Conservation (phyloP, 1,140 invertebrate species). For the Euura lappo region DNA sequence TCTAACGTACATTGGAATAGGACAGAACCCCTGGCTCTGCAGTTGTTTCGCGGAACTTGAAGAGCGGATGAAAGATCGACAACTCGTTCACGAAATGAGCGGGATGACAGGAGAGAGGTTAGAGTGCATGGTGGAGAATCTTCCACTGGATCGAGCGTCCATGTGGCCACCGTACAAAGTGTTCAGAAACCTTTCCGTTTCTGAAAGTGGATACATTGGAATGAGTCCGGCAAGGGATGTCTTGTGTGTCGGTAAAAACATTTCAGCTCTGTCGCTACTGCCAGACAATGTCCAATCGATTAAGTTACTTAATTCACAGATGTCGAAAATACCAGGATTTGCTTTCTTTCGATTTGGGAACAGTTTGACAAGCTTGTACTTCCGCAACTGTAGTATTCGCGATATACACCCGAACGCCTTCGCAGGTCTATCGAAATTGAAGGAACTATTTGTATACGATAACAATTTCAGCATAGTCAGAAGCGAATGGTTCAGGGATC, state of each 20-base stretch:
- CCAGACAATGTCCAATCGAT: conserved; percentile 42
- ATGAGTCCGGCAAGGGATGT: neutral
- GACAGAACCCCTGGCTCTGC: conserved; percentile 45
- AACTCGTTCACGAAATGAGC: neutral
- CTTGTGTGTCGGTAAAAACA: neutral
- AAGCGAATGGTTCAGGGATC: conserved; percentile 40
- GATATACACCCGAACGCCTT: conserved; percentile 38
- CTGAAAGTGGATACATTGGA: neutral
- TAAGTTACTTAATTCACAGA: conserved; percentile 30
- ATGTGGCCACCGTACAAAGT: neutral
- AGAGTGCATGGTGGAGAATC: neutral
- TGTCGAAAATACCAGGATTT: conserved; percentile 28
- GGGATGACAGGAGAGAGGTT: neutral
- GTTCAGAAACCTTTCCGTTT: neutral
- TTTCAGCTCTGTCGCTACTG: conserved; percentile 24
- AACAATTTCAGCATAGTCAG: conserved; percentile 29
- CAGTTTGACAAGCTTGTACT: conserved; percentile 35
- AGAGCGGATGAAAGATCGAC: conserved; percentile 20
- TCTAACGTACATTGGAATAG: conserved; percentile 35
- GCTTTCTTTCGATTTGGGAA: conserved; percentile 46
- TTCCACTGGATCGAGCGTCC: neutral
- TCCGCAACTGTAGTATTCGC: conserved; percentile 33
- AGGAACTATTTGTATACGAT: conserved; percentile 33
- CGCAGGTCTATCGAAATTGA: conserved; percentile 40
- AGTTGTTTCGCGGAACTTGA: conserved; percentile 27